phyloP scores from a whole-genome alignment of 2,113 vertebrate species.

The Hypocryptadius cinnamomeus region DNA sequence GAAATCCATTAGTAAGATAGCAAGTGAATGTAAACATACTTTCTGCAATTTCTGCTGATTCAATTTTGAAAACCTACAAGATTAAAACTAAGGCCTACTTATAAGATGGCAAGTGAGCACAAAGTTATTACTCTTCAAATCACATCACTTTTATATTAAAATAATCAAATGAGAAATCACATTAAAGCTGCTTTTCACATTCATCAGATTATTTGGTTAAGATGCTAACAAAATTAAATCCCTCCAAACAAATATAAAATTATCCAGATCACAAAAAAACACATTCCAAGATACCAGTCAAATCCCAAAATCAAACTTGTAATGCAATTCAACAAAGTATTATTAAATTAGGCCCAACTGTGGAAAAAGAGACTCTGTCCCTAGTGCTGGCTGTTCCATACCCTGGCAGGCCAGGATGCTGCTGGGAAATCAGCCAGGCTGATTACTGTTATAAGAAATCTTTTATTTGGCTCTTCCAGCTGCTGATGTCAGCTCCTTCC shows the following conservation, averaged over 20 bases:
- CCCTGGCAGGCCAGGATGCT: background rate
- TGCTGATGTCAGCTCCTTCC: background rate
- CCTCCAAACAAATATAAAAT: background rate
- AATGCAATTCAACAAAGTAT: background rate
- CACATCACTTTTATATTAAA: background rate
- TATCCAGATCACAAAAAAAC: background rate
- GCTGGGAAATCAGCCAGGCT: constrained; percentile 36
- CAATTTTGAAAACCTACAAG: constrained; percentile 18
- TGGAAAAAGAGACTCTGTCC: background rate
- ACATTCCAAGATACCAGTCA: background rate
- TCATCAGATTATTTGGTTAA: background rate
- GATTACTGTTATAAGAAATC: constrained; percentile 46
- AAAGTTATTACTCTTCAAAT: background rate
- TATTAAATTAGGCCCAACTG: background rate
- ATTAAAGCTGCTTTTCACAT: constrained; percentile 12
- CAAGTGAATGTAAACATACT: constrained; percentile 10
- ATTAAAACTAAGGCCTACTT: constrained; percentile 19
- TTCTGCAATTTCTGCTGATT: constrained; percentile 27
- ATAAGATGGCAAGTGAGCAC: background rate
- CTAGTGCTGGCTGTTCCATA: background rate
- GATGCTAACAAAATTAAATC: constrained; percentile 1
- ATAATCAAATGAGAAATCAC: background rate
- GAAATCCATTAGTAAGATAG: constrained; percentile 8
- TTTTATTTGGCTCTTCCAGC: constrained; percentile 22
- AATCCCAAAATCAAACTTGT: background rate